phyloP scores from a whole-genome alignment of 2,113 vertebrate genomes.

The Aptenodytes patagonicus region DNA sequence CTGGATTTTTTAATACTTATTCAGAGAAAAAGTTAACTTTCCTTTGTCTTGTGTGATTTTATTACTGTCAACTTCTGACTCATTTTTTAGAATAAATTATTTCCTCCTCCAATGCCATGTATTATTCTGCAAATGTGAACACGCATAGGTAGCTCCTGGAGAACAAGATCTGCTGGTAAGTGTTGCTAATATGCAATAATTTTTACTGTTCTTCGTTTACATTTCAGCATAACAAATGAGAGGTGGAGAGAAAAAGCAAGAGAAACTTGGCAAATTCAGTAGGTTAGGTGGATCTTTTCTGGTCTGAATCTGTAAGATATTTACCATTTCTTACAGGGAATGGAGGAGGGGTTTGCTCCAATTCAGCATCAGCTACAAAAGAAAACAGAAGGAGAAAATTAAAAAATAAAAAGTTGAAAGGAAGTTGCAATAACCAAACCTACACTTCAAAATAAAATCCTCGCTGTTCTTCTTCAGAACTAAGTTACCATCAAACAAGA shows the following conservation, averaged over 20 bases:
- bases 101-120: not conserved
- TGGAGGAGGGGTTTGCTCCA: not conserved
- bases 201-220: not conserved
- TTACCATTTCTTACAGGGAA: not conserved
- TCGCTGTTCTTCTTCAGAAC: constrained; percentile 32
- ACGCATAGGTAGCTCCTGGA: not conserved
- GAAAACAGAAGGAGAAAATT: not conserved
- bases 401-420: not conserved
- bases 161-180: not conserved
- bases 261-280: not conserved
- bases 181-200: not conserved
- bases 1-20: not conserved
- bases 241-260: not conserved
- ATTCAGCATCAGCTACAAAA: not conserved
- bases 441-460: constrained; percentile 26
- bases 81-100: not conserved
- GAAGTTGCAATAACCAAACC: not conserved
- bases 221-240: not conserved
- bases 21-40: not conserved
- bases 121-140: not conserved
- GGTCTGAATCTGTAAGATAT: not conserved
- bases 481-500: constrained; percentile 60
- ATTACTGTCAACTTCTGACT: not conserved
- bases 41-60: not conserved
- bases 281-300: not conserved